phyloP scores from a whole-genome alignment of 2,797 vertebrate species.

The Enteromius afrohamiltoni region DNA sequence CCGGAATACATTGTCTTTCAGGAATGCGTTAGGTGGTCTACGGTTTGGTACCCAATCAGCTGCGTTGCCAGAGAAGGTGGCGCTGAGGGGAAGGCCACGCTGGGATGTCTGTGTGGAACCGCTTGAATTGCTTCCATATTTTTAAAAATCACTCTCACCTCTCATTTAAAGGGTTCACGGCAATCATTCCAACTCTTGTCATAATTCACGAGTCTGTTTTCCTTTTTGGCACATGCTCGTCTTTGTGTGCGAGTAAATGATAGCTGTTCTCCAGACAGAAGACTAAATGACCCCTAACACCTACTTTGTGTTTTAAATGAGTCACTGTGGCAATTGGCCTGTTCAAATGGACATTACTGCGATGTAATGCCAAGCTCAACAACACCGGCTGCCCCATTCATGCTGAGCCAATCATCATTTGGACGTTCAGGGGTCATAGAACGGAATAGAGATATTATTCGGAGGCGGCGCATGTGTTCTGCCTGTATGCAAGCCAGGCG shows the following conservation, averaged over 20 bases:
- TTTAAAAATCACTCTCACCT: conserved; percentile 22
- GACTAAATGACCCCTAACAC: conserved; percentile 41
- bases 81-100: background rate
- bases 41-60: conserved; percentile 40
- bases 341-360: conserved; percentile 45
- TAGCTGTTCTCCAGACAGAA: conserved; percentile 35
- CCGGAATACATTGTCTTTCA: conserved; percentile 46
- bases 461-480: conserved; percentile 22
- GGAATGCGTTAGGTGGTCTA: conserved; percentile 1
- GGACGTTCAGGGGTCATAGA: conserved; percentile 25
- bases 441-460: conserved; percentile 25
- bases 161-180: conserved; percentile 26
- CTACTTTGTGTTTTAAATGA: conserved; percentile 49
- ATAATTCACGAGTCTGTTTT: conserved; percentile 32
- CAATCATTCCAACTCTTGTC: conserved; percentile 32
- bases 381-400: conserved; percentile 40
- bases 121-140: conserved; percentile 29
- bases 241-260: conserved; percentile 33
- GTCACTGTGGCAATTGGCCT: conserved; percentile 45
- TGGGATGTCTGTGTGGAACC: background rate
- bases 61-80: conserved; percentile 5
- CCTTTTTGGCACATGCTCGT: conserved; percentile 10
- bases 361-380: conserved; percentile 47
- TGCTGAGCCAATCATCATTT: conserved; percentile 46
- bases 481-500: conserved; percentile 37